Evolutionary conservation across 1,140 invertebrate species (phyloP).

Genomic region (Idris sp.): DNA sequence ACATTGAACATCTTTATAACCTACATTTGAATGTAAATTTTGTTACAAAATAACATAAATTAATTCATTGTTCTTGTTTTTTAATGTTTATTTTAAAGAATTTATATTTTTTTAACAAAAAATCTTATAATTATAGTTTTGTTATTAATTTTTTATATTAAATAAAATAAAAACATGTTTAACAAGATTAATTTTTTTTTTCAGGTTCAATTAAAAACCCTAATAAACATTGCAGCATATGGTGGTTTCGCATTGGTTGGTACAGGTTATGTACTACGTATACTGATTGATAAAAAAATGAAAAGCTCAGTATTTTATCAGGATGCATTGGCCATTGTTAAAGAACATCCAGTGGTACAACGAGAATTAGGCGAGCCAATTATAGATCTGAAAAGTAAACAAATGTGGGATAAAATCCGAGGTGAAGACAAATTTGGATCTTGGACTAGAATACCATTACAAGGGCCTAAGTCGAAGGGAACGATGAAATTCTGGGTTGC

Average conservation of each 20-base stretch:
- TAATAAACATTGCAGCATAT: neutral
- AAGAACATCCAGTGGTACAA: slow-evolving; percentile 20
- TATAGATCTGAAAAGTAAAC: neutral
- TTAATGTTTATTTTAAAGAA: too few relatives aligned
- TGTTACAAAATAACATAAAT: too few relatives aligned
- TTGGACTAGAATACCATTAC: slow-evolving; percentile 13
- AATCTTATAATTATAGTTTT: too few relatives aligned
- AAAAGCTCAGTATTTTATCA: slow-evolving; percentile 16
- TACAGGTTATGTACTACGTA: neutral
- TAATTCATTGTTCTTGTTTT: too few relatives aligned
- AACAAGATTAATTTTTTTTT: too few relatives aligned
- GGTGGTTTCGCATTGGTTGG: neutral
- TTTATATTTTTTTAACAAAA: too few relatives aligned
- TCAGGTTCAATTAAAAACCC: neutral
- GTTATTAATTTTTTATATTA: too few relatives aligned
- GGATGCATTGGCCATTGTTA: slow-evolving; percentile 11
- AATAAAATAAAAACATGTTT: too few relatives aligned
- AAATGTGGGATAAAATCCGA: neutral
- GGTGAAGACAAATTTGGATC: slow-evolving; percentile 3
- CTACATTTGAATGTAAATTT: too few relatives aligned
- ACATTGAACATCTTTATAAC: too few relatives aligned
- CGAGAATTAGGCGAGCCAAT: slow-evolving; percentile 31
- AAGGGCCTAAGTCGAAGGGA: slow-evolving; percentile 22
- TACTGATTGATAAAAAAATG: neutral
- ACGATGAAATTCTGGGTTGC: slow-evolving; percentile 26